A percentile compares a stretch with the other conserved stretches of the same genome.
Conservation (phyloP, 2,113 vertebrate genomes). For the Datnioides undecimradiatus region DNA sequence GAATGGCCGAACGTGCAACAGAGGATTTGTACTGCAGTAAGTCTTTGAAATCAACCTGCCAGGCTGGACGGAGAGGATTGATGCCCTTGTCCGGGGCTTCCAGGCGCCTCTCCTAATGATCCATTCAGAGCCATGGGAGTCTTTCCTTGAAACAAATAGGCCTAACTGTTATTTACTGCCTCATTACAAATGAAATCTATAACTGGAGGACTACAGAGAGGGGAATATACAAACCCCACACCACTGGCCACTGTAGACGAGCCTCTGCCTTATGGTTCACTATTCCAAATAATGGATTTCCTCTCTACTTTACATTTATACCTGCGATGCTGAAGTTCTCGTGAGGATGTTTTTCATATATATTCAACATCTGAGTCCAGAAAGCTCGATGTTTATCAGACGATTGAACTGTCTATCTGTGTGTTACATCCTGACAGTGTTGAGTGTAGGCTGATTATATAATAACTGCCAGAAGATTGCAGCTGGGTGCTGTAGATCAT, state of each 20-base stretch:
- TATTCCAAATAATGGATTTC: not conserved
- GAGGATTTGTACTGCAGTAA: constrained; percentile 38
- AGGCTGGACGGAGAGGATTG: constrained; percentile 45
- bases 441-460: no score
- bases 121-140: constrained; percentile 55
- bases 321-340: no score
- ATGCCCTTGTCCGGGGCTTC: constrained; percentile 43
- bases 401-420: no score
- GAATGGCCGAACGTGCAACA: constrained; percentile 18
- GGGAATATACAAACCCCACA: constrained; percentile 29
- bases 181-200: constrained; percentile 67
- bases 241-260: not conserved
- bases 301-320: not conserved
- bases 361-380: no score
- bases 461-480: no score
- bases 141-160: constrained; percentile 63
- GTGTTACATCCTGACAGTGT: no score
- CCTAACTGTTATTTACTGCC: constrained; percentile 71
- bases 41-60: constrained; percentile 57
- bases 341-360: no score
- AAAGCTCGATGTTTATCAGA: no score
- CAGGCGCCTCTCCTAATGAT: constrained; percentile 64
- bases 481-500: no score
- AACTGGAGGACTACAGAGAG: constrained; percentile 25
- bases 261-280: not conserved